Evolutionary conservation across 2,797 vertebrate genomes (phyloP), one percentile per base, ranked within the genome.

Genomic region (Clarias platycephalus): DNA sequence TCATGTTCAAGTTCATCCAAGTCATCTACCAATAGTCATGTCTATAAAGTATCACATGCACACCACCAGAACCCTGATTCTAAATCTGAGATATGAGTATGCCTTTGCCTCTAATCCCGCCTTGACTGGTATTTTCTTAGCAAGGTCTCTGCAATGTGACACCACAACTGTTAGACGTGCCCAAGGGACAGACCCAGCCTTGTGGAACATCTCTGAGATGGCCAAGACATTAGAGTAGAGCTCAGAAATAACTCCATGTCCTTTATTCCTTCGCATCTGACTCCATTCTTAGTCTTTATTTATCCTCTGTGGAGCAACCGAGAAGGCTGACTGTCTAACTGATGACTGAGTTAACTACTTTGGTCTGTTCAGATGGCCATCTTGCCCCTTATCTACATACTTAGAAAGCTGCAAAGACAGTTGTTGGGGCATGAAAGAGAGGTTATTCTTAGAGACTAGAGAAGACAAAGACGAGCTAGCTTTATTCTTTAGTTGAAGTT

Each of bases 141-240:
- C 71, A 81, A 82, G 86, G 86, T 88, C 64, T 70, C 18, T 79
- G 93, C 88, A 94, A 95, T 88, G 85, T 81, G 89, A 94, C 88
- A 91, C 92, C 84, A 28, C 85, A 84, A 86, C 72, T 86, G 85
- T 83, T 75, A 55, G 68, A 86, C 85, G 63, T 87, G 81, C 82
- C 75, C 84, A 71, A 83, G 70, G 83, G 84, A 88, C 85, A 83
- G 62, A 44, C 80, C 77, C 8, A 0, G 68, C 83, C 87, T 84
- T 87, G 82, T 87, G 88, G 90, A 91, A 90, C 91, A 91, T 93
- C 91, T 89, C 80, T 86, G 16, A 75, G 85, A 90, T 86, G 60
- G 34, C 84, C 88, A 89, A 92, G 91, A 92, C 80, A 87, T 93
- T 88, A 92, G 87, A 88, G 67, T 90, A 91, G 8, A 74, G 70